Evolutionary conservation across 2,113 vertebrate species (phyloP).

Genomic region (Toxotes jaculatrix): DNA sequence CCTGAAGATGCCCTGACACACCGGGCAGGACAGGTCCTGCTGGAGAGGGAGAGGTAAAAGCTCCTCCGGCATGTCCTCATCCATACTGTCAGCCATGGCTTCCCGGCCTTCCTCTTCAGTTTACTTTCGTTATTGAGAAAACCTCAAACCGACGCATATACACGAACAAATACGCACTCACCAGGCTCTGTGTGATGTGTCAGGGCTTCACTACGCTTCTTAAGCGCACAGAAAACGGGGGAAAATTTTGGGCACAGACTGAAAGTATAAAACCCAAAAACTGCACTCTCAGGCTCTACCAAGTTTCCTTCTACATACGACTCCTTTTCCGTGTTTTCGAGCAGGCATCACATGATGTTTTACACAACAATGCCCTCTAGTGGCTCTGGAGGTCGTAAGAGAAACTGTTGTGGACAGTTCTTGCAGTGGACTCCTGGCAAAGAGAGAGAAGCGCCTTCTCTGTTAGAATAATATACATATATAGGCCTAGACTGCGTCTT

Average conservation of each 20-base stretch:
- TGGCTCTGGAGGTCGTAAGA: background rate
- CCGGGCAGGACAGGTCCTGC: constrained; percentile 79
- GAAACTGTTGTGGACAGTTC: background rate
- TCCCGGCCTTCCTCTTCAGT: background rate
- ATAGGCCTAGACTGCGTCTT: background rate
- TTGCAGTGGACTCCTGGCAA: background rate
- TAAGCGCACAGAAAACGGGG: too few species aligned
- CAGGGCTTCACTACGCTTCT: background rate
- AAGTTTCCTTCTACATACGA: rapidly evolving
- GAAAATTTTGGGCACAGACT: background rate
- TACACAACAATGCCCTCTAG: constrained; percentile 37
- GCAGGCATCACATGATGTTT: background rate
- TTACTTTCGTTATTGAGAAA: constrained; percentile 69
- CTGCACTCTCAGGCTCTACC: too few species aligned
- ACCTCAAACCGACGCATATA: background rate
- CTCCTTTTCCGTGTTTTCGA: constrained; percentile 30
- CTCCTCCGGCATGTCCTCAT: constrained; percentile 68
- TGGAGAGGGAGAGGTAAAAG: constrained; percentile 61
- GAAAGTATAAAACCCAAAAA: background rate
- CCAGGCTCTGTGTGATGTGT: background rate
- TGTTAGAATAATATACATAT: background rate
- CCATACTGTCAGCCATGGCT: constrained; percentile 61
- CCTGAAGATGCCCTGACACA: constrained; percentile 74
- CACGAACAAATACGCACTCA: background rate
- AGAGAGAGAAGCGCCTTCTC: background rate